Percentiles rank a stretch among this genome's conserved stretches.
Conservation (phyloP, 2,113 vertebrate genomes). For the Tor tambroides region DNA sequence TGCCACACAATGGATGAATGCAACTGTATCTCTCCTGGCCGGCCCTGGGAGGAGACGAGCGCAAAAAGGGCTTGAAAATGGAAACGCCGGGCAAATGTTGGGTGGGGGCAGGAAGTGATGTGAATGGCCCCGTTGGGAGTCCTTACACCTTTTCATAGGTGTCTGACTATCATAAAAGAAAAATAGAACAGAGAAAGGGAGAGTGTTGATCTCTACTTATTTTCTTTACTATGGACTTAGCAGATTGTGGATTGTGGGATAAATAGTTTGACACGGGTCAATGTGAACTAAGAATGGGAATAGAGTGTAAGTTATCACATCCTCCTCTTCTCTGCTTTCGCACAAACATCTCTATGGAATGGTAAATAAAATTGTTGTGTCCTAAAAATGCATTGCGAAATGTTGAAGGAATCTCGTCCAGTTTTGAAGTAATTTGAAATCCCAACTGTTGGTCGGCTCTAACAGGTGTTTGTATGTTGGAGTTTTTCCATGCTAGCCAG, state of each 20-base stretch:
- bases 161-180: constrained; percentile 33
- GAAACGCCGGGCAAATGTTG: constrained; percentile 56
- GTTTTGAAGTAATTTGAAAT: constrained; percentile 16
- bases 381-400: not conserved
- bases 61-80: constrained; percentile 64
- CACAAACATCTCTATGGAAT: constrained; percentile 27
- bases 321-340: constrained; percentile 43
- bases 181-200: not conserved
- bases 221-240: constrained; percentile 52
- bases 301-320: constrained; percentile 23
- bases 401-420: not conserved
- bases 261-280: constrained; percentile 12
- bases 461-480: constrained; percentile 67
- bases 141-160: constrained; percentile 57
- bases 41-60: constrained; percentile 32
- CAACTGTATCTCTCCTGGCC: constrained; percentile 63
- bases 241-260: constrained; percentile 43
- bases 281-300: constrained; percentile 42
- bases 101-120: constrained; percentile 43
- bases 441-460: constrained; percentile 43
- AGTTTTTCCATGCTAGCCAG: constrained; percentile 36
- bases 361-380: not conserved
- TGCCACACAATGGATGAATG: constrained; percentile 63
- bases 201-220: constrained; percentile 23
- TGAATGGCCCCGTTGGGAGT: constrained; percentile 56